These are phyloP conservation scores for Bubo bubo DNA, from an alignment of 2,113 vertebrate genomes.

Conservation along the genomic window DNA sequence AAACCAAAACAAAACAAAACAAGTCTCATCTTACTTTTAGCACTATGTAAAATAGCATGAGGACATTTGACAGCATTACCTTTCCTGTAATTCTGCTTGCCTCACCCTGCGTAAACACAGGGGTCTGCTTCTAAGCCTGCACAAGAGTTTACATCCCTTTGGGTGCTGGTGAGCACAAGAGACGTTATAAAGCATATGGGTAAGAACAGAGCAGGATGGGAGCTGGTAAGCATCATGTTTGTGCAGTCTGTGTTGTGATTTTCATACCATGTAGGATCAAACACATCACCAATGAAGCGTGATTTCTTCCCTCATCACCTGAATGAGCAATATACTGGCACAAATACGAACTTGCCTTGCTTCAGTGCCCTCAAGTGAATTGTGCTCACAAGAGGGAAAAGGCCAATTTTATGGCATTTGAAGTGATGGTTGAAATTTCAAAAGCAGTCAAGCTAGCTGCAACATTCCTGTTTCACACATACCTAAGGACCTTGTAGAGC, in stretches of 20 bases:
- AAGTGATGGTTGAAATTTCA: conserved; percentile 6
- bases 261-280: neutral
- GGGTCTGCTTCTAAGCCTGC: neutral
- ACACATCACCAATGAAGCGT: neutral
- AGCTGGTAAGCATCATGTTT: neutral
- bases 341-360: conserved; percentile 35
- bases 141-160: neutral
- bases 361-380: conserved; percentile 23
- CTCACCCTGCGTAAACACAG: neutral
- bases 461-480: neutral
- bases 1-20: no score
- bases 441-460: neutral
- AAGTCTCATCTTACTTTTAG: neutral
- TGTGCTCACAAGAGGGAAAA: conserved; percentile 11
- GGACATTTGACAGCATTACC: neutral
- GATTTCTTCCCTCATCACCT: neutral
- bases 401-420: conserved; percentile 32
- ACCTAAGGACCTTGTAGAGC: neutral
- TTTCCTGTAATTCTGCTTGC: neutral
- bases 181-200: neutral
- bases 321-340: conserved; percentile 28
- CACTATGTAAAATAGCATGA: neutral
- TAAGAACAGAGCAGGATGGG: neutral
- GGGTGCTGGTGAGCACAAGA: neutral
- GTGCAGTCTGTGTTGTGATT: neutral